phyloP scores from a whole-genome alignment of 2,797 vertebrate species.

The Eulemur albifrons region DNA sequence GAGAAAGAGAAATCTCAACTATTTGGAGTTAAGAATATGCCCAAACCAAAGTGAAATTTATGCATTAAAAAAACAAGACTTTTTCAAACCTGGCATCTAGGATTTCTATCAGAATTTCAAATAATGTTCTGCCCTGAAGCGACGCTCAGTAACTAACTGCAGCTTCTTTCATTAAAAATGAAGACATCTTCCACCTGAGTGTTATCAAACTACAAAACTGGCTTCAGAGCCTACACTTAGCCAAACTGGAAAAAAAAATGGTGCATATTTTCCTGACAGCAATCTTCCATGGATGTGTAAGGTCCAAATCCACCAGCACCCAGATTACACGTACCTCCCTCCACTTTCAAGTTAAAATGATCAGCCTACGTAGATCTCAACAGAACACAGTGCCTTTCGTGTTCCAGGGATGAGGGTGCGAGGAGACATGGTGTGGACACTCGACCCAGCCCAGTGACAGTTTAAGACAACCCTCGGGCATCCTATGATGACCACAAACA shows the following conservation, averaged over 20 bases:
- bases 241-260: not conserved
- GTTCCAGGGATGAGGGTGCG: rapidly evolving
- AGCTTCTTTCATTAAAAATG: not conserved
- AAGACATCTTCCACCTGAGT: not conserved
- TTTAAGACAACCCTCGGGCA: not conserved
- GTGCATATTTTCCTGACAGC: rapidly evolving
- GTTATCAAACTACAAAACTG: not conserved
- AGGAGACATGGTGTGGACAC: rapidly evolving
- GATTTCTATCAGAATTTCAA: not conserved
- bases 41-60: not conserved
- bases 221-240: not conserved
- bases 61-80: not conserved
- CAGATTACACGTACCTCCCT: not conserved
- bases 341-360: rapidly evolving
- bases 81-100: not conserved
- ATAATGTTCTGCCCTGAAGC: not conserved
- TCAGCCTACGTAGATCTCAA: not conserved
- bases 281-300: not conserved
- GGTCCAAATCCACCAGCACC: not conserved
- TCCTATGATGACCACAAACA: not conserved
- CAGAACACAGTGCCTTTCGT: not conserved
- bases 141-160: not conserved
- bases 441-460: too few species aligned
- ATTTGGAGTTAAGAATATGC: not conserved
- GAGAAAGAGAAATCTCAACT: not conserved